A percentile compares a stretch with the other conserved stretches of the same genome.
phyloP scores from a whole-genome alignment of 2,888 invertebrate species.

The Caenorhabditis sp. region DNA sequence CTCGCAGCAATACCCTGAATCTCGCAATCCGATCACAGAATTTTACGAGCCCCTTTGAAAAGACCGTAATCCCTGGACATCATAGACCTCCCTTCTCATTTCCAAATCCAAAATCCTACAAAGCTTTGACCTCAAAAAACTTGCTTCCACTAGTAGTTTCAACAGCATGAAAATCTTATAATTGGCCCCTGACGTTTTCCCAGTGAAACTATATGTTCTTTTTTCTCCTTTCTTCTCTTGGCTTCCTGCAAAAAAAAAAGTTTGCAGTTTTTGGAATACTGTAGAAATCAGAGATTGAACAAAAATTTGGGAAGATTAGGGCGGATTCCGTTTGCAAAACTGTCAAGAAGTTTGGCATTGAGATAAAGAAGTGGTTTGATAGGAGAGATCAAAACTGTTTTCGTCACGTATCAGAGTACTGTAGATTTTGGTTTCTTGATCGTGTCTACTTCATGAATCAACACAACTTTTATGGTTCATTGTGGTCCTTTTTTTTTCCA shows the following conservation, averaged over 20 bases:
- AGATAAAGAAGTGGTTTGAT: constrained; percentile 3
- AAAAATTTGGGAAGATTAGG: constrained; percentile 9
- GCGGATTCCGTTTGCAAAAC: constrained; percentile 20
- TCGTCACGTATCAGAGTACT: constrained; percentile 12
- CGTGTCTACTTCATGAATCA: too few relatives aligned
- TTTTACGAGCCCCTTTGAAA: not conserved
- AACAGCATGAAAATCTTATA: constrained; percentile 24
- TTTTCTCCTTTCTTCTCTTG: constrained; percentile 7
- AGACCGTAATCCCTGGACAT: constrained; percentile 2
- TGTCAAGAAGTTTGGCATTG: constrained; percentile 45
- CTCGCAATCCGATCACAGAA: not conserved
- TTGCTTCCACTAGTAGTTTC: constrained; percentile 21
- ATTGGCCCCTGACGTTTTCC: not conserved
- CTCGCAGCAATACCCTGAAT: too few relatives aligned
- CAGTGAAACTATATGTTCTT: constrained; percentile 20
- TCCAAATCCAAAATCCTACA: constrained; percentile 42
- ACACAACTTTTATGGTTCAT: too few relatives aligned
- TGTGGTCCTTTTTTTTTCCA: too few relatives aligned
- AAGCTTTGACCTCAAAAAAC: constrained; percentile 34
- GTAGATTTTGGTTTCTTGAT: constrained; percentile 3
- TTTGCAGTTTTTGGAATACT: not conserved
- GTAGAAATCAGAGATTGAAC: constrained; percentile 14
- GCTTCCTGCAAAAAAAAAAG: not conserved
- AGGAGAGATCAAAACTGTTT: constrained; percentile 16
- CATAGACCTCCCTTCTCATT: constrained; percentile 37